Base-by-base conservation (phyloP, 2,888 invertebrate species). In the Zaprionus obscuricornis region DNA sequence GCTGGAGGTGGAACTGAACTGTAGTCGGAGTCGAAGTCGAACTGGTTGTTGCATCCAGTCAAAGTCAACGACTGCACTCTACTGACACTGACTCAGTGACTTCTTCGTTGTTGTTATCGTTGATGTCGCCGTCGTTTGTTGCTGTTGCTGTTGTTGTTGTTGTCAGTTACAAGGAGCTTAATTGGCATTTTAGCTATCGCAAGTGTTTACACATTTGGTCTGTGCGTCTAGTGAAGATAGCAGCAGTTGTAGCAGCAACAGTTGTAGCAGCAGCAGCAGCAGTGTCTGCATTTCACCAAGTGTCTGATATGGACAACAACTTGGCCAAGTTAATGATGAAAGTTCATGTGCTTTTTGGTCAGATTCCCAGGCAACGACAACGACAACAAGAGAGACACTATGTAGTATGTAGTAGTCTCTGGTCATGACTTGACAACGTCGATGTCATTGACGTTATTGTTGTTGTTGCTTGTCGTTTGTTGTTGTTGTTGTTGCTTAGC, bases 11-110 rank as follows among this genome's bases (percentile, higher is more conserved):
- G 10, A 66, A 67, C 66, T 36, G 62, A n/a, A n/a, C n/a, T n/a
- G n/a, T n/a, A n/a, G n/a, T n/a, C n/a, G n/a, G 10, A 33, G 47
- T 29, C n/a, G 58, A 7, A 49, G 5, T 22, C 13, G 18, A 65
- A 57, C 64, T 37, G 64, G 64, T 65, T n/a, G 63, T 51, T 46
- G 50, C 29, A 46, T 46, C 46, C 47, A 60, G n/a, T 34, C 31
- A 55, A 26, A 62, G 76, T 76, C 76, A 82, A 57, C 63, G 78
- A 74, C 74, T 77, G 56, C 39, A 55, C 42, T 42, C 18, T 16
- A 47, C 17, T 54, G 50, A 50, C 65, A 46, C 36, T 51, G 47
- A 65, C 51, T 43, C 36, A 59, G 42, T 69, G 66, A 55, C 69
- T 73, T 64, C 57, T 74, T 46, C 58, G 54, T n/a, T 22, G 26